Base-by-base conservation (phyloP, 1,140 invertebrate genomes). In the Lepidurus packardi region DNA sequence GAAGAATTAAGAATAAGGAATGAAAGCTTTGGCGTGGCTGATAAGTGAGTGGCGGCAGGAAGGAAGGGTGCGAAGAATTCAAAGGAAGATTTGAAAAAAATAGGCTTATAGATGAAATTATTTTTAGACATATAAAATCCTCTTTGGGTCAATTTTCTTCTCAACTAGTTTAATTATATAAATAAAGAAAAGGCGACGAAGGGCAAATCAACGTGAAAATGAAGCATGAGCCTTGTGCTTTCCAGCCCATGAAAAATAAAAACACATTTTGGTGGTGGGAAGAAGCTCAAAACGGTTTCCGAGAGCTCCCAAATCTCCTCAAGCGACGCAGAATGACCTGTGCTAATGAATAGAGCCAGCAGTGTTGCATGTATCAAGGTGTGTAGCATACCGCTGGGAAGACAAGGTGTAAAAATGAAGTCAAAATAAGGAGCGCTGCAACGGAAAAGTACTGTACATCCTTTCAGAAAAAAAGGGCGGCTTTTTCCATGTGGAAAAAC, bases 321-420 rank as follows among this genome's bases (percentile, higher is more conserved):
- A 65, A 65, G 53, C 53, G 53, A 65, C 53, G 21, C 16, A 65
- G 16, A 65, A 8, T 65, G 53, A 65, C 53, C 53, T 65, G 34
- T 34, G 53, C 53, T 65, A 65, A 65, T 65, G 53, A 65, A 21
- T 65, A 65, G 53, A 65, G 53, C n/a, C 53, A 65, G 21, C 53
- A n/a, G 53, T 65, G 13, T 65, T 65, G n/a, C 53, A 21, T 65
- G 16, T 65, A 65, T 21, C 6, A 65, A 65, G 53, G 53, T 65
- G 53, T 65, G 53, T 65, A 65, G 53, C 53, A n/a, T 65, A 65
- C 53, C 21, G 53, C 53, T 65, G 53, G 53, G 53, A 65, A 65
- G 21, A 65, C 53, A 65, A 65, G 53, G 16, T 21, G 16, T 65
- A 65, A 16, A 21, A 21, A 21, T 10, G 1, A 34, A 34, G 25